Evolutionary conservation across 2,113 vertebrate species (phyloP), one percentile per base, ranked within the genome.

Genomic region (Xenus cinereus): DNA sequence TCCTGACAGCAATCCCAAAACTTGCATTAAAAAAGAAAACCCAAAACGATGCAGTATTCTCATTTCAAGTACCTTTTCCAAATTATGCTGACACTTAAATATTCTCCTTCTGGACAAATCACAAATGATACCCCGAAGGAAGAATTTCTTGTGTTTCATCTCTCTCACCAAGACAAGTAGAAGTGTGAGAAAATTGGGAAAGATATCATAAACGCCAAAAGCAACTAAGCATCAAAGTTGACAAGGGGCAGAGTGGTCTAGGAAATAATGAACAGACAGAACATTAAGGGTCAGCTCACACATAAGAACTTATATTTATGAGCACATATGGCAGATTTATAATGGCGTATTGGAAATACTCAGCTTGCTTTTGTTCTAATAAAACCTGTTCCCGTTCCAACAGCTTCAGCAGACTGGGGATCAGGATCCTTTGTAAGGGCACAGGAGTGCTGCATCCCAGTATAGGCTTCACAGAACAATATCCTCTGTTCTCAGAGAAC

Each of bases 161-260:
- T 95, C 48, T 86, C 66, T 89, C 53, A 59, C 48, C 45, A 59
- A 82, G 85, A 87, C 59, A 84, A 69, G 73, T 4, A 81, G 51
- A 94, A 84, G 24, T 87, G 26, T 46, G 66, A 78, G 80, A 81
- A 92, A 92, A 94, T 0, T 64, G 69, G 64, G 68, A 53, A 90
- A 91, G 78, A 37, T 72, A 62, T 32, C 84, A 84, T 79, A 89
- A 89, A 87, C 57, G 86, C 62, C 93, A 93, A 86, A 94, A 96
- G 68, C 53, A 95, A 89, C 84, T 85, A 76, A 90, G 77, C 62
- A 43, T 71, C 71, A 17, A 73, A 89, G 85, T 37, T 95, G 88
- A 90, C 79, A 90, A 75, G 87, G 68, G 75, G 90, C 89, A 90
- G 87, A 76, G 39, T 39, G 39, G 83, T 60, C 51, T 91, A n/a